These are phyloP conservation scores for Notolepis coatsorum DNA, from an alignment of 2,797 vertebrate genomes.

Conservation along the genomic window DNA sequence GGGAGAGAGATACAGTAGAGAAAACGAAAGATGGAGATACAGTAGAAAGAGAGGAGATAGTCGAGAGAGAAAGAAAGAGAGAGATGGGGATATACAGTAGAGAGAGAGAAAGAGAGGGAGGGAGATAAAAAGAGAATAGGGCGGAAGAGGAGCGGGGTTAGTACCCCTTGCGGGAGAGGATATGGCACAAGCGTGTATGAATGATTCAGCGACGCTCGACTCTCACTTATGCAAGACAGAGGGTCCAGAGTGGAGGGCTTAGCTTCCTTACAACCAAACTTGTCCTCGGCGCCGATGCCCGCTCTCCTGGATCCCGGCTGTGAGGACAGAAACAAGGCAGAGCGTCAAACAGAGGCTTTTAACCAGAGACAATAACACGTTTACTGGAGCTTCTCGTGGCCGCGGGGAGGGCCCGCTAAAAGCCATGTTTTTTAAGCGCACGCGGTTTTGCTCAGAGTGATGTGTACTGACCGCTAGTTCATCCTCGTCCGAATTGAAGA, in stretches of 20 bases:
- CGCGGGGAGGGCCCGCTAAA: too few species aligned
- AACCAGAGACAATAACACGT: neutral
- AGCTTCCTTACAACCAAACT: slow-evolving; percentile 89
- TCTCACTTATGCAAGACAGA: slow-evolving; percentile 94
- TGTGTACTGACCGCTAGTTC: slow-evolving; percentile 90
- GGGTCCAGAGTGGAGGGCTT: slow-evolving; percentile 88
- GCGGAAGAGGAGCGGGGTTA: neutral
- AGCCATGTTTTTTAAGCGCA: too few species aligned
- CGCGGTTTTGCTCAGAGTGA: too few species aligned
- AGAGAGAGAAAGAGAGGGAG: slow-evolving; percentile 2
- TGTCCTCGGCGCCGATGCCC: slow-evolving; percentile 86
- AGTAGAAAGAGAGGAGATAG: too few species aligned
- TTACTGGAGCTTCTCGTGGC: too few species aligned
- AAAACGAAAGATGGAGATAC: too few species aligned
- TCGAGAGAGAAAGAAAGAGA: neutral
- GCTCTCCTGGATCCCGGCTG: slow-evolving; percentile 92
- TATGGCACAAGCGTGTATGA: too few species aligned
- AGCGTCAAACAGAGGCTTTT: neutral
- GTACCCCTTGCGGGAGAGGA: slow-evolving; percentile 13
- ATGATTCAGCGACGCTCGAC: neutral
- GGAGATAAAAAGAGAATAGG: neutral
- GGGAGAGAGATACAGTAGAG: too few species aligned
- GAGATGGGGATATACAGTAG: too few species aligned
- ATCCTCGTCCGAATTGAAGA: slow-evolving; percentile 97
- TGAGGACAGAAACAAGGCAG: slow-evolving; percentile 4